Conservation (phyloP, 1,140 invertebrate species). For the Phocides pigmalion region DNA sequence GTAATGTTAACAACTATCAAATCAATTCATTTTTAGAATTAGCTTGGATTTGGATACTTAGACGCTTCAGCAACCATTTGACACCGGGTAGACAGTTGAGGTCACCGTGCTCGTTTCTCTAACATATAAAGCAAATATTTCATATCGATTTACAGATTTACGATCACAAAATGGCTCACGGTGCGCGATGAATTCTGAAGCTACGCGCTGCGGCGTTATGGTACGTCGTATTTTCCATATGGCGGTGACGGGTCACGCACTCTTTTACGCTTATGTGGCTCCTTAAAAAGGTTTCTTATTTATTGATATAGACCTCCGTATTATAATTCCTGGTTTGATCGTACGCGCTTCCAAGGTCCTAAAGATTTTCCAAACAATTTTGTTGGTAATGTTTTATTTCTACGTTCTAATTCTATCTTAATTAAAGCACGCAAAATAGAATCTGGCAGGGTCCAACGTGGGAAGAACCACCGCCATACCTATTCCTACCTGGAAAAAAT, state of each 20-base stretch:
- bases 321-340: slow-evolving; percentile 8
- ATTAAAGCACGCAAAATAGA: too few relatives aligned
- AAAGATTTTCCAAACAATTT: too few relatives aligned
- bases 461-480: too few relatives aligned
- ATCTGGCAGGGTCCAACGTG: too few relatives aligned
- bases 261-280: slow-evolving; percentile 4
- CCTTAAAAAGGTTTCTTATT: slow-evolving; percentile 12
- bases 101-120: not conserved
- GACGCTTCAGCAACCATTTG: too few relatives aligned
- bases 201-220: slow-evolving; percentile 17
- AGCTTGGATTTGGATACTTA: too few relatives aligned
- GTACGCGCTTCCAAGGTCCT: not conserved
- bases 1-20: too few relatives aligned
- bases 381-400: too few relatives aligned
- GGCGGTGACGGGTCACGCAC: slow-evolving; percentile 46
- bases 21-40: too few relatives aligned
- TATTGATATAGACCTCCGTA: slow-evolving; percentile 11
- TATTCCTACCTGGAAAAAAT: too few relatives aligned
- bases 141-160: slow-evolving; percentile 33
- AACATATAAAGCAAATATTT: not conserved
- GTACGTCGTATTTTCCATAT: slow-evolving; percentile 41
- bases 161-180: slow-evolving; percentile 38
- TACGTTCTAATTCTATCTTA: too few relatives aligned
- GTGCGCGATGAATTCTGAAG: slow-evolving; percentile 6
- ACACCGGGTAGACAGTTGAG: too few relatives aligned